Percentiles rank a stretch among this genome's conserved stretches.
phyloP scores from a whole-genome alignment of 2,797 vertebrate genomes.

The Phyllotis vaccarum region DNA sequence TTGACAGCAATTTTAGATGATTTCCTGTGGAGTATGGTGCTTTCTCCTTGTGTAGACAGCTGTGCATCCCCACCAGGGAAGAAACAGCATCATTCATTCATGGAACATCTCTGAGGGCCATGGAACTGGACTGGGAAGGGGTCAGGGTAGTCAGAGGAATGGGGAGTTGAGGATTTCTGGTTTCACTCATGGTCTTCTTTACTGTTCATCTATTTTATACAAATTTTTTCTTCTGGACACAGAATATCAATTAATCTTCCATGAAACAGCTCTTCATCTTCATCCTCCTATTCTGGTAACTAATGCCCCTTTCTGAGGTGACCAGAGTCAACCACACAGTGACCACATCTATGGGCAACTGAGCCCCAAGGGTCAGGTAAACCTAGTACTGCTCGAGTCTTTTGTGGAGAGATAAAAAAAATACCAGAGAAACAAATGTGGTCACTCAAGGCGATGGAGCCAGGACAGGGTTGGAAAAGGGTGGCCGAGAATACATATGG shows the following conservation, averaged over 20 bases:
- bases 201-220: neutral
- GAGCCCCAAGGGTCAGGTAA: neutral
- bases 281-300: neutral
- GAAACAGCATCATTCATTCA: too few species aligned
- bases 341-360: neutral
- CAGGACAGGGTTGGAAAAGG: neutral
- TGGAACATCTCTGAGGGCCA: neutral
- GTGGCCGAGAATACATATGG: neutral
- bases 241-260: neutral
- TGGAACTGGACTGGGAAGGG: neutral
- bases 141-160: neutral
- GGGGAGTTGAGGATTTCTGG: rapidly evolving
- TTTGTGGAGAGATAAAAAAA: constrained; percentile 5
- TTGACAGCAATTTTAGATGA: constrained; percentile 65
- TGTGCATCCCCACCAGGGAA: neutral
- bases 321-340: too few species aligned
- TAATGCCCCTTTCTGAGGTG: neutral
- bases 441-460: too few species aligned
- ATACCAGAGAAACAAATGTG: neutral
- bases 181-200: neutral
- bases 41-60: neutral
- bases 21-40: neutral
- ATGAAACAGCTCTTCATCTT: neutral
- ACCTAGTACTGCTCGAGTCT: neutral
- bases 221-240: neutral